Evolutionary conservation across 1,140 invertebrate genomes (phyloP), one percentile per base, ranked within the genome.

Genomic region (Bombus superbus): DNA sequence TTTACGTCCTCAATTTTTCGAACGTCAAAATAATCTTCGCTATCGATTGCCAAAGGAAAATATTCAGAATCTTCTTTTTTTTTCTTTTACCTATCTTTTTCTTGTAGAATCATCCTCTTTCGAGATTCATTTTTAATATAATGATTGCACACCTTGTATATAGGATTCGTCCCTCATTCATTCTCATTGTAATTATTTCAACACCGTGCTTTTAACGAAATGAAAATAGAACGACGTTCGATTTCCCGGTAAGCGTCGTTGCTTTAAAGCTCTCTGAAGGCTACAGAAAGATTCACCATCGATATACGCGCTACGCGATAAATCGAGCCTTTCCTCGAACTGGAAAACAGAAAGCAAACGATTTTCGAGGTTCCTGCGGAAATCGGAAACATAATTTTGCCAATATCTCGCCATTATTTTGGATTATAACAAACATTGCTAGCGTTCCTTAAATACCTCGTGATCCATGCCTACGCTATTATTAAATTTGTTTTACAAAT

Each of bases 201-300:
- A 47, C 25, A 11, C 9, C 32, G n/a, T 35, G n/a, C 28, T 71
- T 81, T 68, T 44, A 18, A 59, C 3, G 18, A 81, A 72, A 73
- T 35, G 40, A 81, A 73, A 81, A 81, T 35, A 81, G 68, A 18
- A 72, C 38, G 11, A 32, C 5, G 53, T 62, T 81, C 47, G 47
- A 81, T 81, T 73, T 73, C 38, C 35, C 44, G 28, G 68, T 62
- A 81, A 13, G 40, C n/a, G 42, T 38, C 15, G n/a, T 53, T 53
- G 47, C 18, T 53, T 53, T 22, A 53, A 78, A 66, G 44, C 13
- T 59, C 22, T 6, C 59, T 25, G 32, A 25, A 75, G 32, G 47
- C 32, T 66, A 66, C 38, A 18, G 28, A 2, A 42, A 44, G 22
- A 79, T 68, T 79, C 47, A 79, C 68, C 77, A 53, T 79, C 42